These are phyloP conservation scores for Crenichthys baileyi DNA, from an alignment of 2,797 vertebrate genomes.

Conservation along the genomic window DNA sequence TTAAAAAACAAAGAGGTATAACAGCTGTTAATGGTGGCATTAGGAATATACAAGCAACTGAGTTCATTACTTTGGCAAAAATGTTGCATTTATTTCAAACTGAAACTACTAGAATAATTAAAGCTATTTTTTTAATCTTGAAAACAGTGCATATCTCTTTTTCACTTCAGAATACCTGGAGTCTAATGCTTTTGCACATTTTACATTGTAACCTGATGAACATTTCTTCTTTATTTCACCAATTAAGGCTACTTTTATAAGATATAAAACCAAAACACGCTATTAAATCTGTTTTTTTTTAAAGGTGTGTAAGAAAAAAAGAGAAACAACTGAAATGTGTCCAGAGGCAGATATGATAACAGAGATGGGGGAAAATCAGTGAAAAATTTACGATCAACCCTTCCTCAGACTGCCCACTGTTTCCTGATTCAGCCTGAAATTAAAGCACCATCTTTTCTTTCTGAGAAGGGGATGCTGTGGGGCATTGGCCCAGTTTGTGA, in stretches of 20 bases:
- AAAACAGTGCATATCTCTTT: background rate
- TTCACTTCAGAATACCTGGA: background rate
- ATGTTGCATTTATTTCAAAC: background rate
- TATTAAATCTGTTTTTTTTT: background rate
- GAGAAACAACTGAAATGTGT: background rate
- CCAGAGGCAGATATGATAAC: conserved; percentile 6
- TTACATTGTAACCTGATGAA: background rate
- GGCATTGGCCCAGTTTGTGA: conserved; percentile 77
- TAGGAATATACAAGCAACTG: background rate
- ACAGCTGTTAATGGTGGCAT: background rate
- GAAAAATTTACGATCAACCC: conserved; percentile 33
- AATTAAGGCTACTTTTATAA: background rate
- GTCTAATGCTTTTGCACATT: background rate
- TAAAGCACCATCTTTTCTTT: conserved; percentile 85
- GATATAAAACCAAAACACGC: background rate
- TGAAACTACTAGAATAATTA: background rate
- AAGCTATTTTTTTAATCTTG: background rate
- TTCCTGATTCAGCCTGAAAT: conserved; percentile 78
- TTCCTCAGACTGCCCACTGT: conserved; percentile 52
- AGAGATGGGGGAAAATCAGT: conserved; percentile 22
- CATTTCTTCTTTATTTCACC: background rate
- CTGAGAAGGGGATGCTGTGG: conserved; percentile 52
- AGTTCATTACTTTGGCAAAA: background rate
- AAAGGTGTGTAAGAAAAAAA: background rate
- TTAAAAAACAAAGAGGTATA: too few relatives aligned